These are phyloP conservation scores for Eretmochelys imbricata DNA, from an alignment of 2,113 vertebrate genomes.

Conservation along the genomic window DNA sequence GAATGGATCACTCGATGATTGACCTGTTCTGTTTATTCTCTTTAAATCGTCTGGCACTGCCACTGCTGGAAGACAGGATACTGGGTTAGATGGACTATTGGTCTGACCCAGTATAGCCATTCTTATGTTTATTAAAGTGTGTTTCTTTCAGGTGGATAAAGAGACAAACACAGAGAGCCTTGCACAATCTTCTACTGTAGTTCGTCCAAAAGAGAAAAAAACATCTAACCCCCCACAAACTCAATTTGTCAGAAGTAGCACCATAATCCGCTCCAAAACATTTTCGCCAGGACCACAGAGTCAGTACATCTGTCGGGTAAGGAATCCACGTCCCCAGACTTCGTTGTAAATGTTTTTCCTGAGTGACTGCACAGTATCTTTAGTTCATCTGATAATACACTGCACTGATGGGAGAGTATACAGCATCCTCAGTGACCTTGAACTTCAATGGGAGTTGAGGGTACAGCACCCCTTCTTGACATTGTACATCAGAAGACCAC, in stretches of 20 bases:
- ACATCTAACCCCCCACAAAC: constrained; percentile 82
- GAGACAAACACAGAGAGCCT: constrained; percentile 89
- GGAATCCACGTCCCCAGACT: not conserved
- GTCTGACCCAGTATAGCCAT: not conserved
- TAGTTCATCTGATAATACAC: not conserved
- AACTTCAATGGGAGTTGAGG: not conserved
- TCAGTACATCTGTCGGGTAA: constrained; percentile 97
- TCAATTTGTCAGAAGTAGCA: constrained; percentile 92
- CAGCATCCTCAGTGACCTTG: not conserved
- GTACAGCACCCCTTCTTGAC: not conserved
- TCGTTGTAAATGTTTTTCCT: not conserved
- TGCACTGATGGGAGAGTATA: not conserved
- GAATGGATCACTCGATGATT: not conserved
- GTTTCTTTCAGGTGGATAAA: constrained; percentile 86
- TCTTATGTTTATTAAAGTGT: not conserved
- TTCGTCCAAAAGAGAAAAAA: constrained; percentile 93
- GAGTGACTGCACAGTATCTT: not conserved
- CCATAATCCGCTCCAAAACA: constrained; percentile 98
- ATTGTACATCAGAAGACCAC: not conserved
- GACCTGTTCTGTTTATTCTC: not conserved
- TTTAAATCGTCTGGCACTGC: not conserved
- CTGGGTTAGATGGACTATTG: not conserved
- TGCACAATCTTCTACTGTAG: constrained; percentile 81
- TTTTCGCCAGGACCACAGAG: constrained; percentile 98
- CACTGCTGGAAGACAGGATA: not conserved